These are phyloP conservation scores for Syngnathus typhle DNA, from an alignment of 2,113 vertebrate genomes.

Conservation along the genomic window DNA sequence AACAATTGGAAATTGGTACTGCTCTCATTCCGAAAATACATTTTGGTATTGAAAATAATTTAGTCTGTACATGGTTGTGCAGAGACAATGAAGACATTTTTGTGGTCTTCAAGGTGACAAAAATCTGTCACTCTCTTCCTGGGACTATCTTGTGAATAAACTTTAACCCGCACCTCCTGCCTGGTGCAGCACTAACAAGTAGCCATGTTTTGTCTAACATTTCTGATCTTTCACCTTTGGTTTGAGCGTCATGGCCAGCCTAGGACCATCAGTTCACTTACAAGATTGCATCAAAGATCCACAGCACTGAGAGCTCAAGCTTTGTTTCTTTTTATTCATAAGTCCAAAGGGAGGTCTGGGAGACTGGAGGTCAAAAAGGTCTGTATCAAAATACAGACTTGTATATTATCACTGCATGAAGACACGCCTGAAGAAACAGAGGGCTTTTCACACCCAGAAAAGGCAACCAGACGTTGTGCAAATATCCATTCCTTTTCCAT, in stretches of 20 bases:
- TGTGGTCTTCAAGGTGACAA: not conserved
- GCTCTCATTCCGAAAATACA: not conserved
- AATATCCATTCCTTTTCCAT: not conserved
- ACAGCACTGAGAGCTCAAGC: not conserved
- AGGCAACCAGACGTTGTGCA: not conserved
- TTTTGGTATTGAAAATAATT: not conserved
- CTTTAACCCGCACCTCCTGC: constrained; percentile 16
- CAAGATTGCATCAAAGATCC: constrained; percentile 20
- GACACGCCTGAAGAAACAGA: not conserved
- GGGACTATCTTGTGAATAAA: constrained; percentile 15
- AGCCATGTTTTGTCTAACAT: constrained; percentile 37
- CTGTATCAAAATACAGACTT: not conserved
- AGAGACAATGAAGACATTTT: not conserved
- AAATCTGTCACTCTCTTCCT: not conserved
- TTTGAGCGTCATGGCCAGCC: constrained; percentile 21
- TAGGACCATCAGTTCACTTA: constrained; percentile 8
- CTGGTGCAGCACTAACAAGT: constrained; percentile 22
- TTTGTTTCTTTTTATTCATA: constrained; percentile 31
- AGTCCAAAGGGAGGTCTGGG: constrained; percentile 6
- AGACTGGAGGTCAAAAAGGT: not conserved
- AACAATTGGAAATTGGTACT: not conserved
- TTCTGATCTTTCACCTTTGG: constrained; percentile 23
- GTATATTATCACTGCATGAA: constrained; percentile 1
- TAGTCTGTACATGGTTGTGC: not conserved
- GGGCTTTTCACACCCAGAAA: not conserved